phyloP scores from a whole-genome alignment of 2,888 invertebrate species.

The Catocala sponsa region DNA sequence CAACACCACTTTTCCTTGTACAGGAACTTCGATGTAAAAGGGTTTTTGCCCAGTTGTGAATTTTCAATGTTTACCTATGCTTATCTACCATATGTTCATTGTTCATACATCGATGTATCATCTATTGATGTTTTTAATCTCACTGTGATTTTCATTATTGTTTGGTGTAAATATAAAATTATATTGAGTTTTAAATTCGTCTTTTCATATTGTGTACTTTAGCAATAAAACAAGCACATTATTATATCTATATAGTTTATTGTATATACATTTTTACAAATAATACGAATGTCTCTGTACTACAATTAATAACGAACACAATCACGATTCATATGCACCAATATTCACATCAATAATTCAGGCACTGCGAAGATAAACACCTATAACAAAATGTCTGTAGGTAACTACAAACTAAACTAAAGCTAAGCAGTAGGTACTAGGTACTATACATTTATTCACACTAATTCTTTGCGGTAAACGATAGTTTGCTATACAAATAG shows the following conservation, averaged over 20 bases:
- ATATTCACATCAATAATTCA: slow-evolving; percentile 18
- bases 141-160: slow-evolving; percentile 81
- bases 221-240: slow-evolving; percentile 8
- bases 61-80: slow-evolving; percentile 41
- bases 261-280: slow-evolving; percentile 51
- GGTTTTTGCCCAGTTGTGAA: slow-evolving; percentile 41
- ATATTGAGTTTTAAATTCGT: slow-evolving; percentile 67
- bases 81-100: slow-evolving; percentile 55
- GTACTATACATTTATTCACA: not conserved
- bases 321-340: slow-evolving; percentile 41
- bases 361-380: slow-evolving; percentile 8
- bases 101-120: slow-evolving; percentile 62
- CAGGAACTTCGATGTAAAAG: slow-evolving; percentile 30
- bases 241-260: slow-evolving; percentile 32
- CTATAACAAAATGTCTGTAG: not conserved
- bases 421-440: not conserved
- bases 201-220: slow-evolving; percentile 44
- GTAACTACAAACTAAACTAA: not conserved
- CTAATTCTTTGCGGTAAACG: not conserved
- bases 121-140: slow-evolving; percentile 75
- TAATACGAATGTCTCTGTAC: slow-evolving; percentile 33
- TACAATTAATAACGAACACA: slow-evolving; percentile 29
- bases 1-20: slow-evolving; percentile 49
- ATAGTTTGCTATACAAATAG: not conserved
- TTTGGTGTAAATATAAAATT: slow-evolving; percentile 82